Percentiles rank a stretch among this genome's conserved stretches.
Evolutionary conservation across 2,113 vertebrate species (phyloP).

Genomic region (Strix uralensis): DNA sequence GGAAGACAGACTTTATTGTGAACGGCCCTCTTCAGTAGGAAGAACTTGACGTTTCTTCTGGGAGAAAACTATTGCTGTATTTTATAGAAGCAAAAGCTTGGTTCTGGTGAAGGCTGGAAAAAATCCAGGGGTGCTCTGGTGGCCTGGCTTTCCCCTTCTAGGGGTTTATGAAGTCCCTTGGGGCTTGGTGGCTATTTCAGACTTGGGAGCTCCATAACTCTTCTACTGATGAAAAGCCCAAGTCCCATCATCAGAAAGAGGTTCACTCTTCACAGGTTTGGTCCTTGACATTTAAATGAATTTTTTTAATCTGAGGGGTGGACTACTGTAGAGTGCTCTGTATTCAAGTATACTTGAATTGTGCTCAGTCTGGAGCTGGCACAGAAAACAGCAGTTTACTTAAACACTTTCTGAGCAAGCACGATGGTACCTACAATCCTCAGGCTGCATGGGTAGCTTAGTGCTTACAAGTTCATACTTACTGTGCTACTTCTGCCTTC

Average conservation of each 20-base stretch:
- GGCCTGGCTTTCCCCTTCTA: rapidly evolving
- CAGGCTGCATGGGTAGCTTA: not conserved
- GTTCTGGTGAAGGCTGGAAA: not conserved
- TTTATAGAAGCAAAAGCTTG: not conserved
- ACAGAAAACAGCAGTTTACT: not conserved
- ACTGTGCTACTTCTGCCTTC: not conserved
- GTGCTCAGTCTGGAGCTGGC: not conserved
- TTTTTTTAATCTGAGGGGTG: not conserved
- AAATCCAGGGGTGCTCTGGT: not conserved
- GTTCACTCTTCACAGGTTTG: not conserved
- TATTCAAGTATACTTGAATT: not conserved
- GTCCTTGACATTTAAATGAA: not conserved
- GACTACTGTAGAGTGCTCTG: not conserved
- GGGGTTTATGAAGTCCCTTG: not conserved
- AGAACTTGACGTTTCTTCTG: not conserved
- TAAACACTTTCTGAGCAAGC: not conserved
- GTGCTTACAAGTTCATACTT: not conserved
- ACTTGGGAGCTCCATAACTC: not conserved
- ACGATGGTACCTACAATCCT: not conserved
- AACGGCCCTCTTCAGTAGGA: not conserved
- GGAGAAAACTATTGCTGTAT: not conserved
- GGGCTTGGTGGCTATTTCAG: not conserved
- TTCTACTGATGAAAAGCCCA: not conserved
- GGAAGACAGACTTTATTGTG: not conserved
- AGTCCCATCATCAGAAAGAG: not conserved